Evolutionary conservation across 1,140 invertebrate genomes (phyloP), one percentile per base, ranked within the genome.

Genomic region (Adoxophyes honmai): DNA sequence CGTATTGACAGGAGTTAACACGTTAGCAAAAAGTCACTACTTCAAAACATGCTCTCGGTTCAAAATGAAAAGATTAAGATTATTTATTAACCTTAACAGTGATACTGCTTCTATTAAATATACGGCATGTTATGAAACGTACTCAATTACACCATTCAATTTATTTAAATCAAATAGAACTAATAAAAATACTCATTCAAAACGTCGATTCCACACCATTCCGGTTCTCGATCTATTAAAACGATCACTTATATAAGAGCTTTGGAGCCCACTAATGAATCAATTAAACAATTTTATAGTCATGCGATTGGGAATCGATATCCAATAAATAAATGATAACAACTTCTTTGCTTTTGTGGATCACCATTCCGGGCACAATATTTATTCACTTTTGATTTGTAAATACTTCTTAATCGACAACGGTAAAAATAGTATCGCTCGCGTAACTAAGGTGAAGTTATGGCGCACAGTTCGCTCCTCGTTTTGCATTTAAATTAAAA

Each of bases 401-500:
- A n/a, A n/a, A n/a, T n/a, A 48, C n/a, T 18, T 16, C 42, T 48
- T 48, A 48, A 48, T 48, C 28, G 21, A 11, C 16, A 21, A 48
- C 42, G 42, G 16, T 48, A 48, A 48, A 48, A 48, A 48, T 48
- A n/a, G 42, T 10, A 44, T 48, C 28, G 15, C 39, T 14, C 6
- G 6, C 16, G 42, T 48, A 21, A 28, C 42, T 18, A 28, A 48
- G 21, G 21, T 48, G n/a, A 18, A 48, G 42, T 48, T 48, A 48
- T 13, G 16, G 42, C 42, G 18, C 14, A 13, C 42, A 33, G 42
- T 69, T 62, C 53, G 56, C 62, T 62, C 38, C 44, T 62, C 51
- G 54, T 73, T 70, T 60, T 67, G 67, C 64, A 73, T 70, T 67
- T 65, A 64, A 74, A 71, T 71, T 64, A 67, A 64, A 67, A 73